Base-by-base conservation (phyloP, 2,888 invertebrate genomes). In the Drosophila pegasa region DNA sequence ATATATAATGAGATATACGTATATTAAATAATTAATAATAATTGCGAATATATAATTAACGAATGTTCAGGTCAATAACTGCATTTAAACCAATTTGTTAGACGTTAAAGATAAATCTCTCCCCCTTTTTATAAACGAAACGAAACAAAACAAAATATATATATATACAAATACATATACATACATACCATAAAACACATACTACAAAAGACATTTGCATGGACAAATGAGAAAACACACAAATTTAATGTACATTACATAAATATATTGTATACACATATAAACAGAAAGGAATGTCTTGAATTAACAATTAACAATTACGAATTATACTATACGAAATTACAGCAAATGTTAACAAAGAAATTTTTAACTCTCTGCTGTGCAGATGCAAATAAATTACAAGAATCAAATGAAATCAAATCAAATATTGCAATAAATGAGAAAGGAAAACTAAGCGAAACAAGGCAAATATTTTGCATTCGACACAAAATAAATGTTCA, bases 311-410 rank as follows among this genome's bases (percentile, higher is more conserved):
- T 20, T 6, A 16, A 45, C n/a, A n/a, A n/a, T n/a, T n/a, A n/a
- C n/a, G n/a, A 45, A n/a, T 10, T 33, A 51, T n/a, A 56, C 16
- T 10, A 45, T 45, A 27, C 10, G 2, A 60, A 66, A 41, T 37
- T 57, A 63, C 48, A 69, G 60, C 60, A 50, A 68, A 63, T 60
- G 55, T 60, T 55, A 66, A 60, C 58, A 64, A 71, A 55, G 54
- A 84, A 73, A 76, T 72, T 29, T 84, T 75, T 73, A 73, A 66
- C 71, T 82, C 75, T 90, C 90, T 90, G 91, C 90, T 90, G 91
- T 90, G 90, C 91, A 90, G 90, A 90, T 89, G 84, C 90, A 89
- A 91, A 89, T 91, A 89, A 90, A 66, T 41, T 47, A 58, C 43
- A 50, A 58, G 61, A 43, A 62, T 40, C 90, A 89, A 91, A 89